Conservation (phyloP, 2,888 invertebrate species). For the Chrysotoxum bicinctum region DNA sequence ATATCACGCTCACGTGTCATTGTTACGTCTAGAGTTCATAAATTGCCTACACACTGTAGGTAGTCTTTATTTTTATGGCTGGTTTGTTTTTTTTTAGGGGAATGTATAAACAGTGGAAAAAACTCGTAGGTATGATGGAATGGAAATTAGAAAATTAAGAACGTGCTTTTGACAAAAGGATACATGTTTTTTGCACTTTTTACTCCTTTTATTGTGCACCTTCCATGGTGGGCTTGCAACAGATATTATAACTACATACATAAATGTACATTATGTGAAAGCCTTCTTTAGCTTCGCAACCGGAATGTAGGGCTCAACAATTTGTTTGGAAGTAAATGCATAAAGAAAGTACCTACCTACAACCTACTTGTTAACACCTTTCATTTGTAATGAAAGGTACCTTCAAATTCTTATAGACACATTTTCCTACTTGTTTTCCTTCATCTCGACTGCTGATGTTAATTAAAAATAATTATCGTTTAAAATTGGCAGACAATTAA, state of each 20-base stretch:
- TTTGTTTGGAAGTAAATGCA: background rate
- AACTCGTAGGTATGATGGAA: background rate
- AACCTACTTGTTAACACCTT: background rate
- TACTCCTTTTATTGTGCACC: background rate
- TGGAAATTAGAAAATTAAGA: slow-evolving; percentile 8
- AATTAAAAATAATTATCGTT: background rate
- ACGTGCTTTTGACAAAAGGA: slow-evolving; percentile 6
- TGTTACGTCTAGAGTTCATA: background rate
- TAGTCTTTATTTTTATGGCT: background rate
- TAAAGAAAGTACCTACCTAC: background rate
- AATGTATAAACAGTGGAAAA: background rate
- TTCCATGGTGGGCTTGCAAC: background rate
- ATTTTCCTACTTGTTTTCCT: background rate
- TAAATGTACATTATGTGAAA: too few species aligned
- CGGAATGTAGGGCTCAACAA: background rate
- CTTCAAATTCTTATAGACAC: background rate
- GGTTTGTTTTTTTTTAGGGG: background rate
- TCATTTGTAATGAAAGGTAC: background rate
- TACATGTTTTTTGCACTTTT: background rate
- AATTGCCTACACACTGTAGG: background rate
- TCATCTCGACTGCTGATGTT: background rate
- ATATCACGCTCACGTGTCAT: background rate
- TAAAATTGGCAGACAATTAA: background rate
- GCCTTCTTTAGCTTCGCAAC: background rate
- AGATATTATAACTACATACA: too few species aligned